A percentile compares a stretch with the other conserved stretches of the same genome.
These are phyloP conservation scores for Pycnonotus jocosus DNA, from an alignment of 2,113 vertebrate genomes.

Conservation along the genomic window DNA sequence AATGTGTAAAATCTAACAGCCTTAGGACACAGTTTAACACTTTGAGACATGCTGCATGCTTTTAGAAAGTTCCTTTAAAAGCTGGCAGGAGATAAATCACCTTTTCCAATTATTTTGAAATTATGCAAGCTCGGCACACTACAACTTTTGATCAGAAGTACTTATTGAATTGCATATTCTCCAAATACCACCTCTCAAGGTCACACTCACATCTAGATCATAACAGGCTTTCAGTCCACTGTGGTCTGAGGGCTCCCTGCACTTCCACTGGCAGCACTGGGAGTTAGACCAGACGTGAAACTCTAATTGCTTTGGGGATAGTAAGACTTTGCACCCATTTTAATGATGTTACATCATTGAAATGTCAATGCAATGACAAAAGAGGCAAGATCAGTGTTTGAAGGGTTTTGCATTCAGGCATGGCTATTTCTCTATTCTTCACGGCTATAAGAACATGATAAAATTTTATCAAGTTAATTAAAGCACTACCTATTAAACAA, in stretches of 20 bases:
- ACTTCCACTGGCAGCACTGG: neutral
- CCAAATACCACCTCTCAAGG: neutral
- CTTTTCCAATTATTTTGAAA: constrained; percentile 61
- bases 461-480: neutral
- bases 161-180: constrained; percentile 3
- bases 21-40: constrained; percentile 62
- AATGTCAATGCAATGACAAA: neutral
- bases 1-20: constrained; percentile 67
- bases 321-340: neutral
- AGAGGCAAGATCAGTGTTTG: neutral
- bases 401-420: neutral
- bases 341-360: neutral
- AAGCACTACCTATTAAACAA: neutral
- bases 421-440: neutral
- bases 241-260: neutral
- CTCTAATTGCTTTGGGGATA: neutral
- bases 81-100: constrained; percentile 63
- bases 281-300: fast-evolving
- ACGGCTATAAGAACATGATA: fast-evolving
- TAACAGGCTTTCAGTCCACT: neutral
- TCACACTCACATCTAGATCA: neutral
- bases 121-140: constrained; percentile 56
- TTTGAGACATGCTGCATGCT: constrained; percentile 57
- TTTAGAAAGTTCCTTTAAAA: constrained; percentile 63
- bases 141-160: constrained; percentile 28